Percentiles rank a stretch among this genome's conserved stretches.
Conservation (phyloP, 1,140 invertebrate species). For the Platyscapa corneri region DNA sequence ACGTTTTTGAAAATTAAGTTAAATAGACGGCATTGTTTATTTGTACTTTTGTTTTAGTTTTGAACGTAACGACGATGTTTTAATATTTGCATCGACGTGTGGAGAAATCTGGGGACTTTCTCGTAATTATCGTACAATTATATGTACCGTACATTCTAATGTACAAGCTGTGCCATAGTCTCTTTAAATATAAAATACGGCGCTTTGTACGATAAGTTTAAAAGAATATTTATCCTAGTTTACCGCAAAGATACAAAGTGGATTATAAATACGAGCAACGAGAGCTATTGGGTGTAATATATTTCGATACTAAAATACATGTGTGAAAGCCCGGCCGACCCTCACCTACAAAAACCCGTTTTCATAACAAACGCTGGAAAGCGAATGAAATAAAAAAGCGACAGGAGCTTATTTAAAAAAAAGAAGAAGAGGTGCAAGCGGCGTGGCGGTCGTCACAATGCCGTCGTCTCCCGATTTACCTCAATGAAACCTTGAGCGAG, state of each 20-base stretch:
- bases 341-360: slow-evolving; percentile 2
- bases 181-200: background rate
- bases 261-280: background rate
- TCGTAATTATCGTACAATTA: too few relatives aligned
- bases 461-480: slow-evolving; percentile 46
- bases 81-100: too few relatives aligned
- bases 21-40: too few relatives aligned
- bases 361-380: background rate
- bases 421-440: background rate
- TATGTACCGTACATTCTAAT: too few relatives aligned
- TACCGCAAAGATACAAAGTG: background rate
- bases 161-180: background rate
- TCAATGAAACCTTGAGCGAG: slow-evolving; percentile 30
- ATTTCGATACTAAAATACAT: too few relatives aligned
- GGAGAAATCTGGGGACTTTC: too few relatives aligned
- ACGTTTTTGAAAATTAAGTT: too few relatives aligned
- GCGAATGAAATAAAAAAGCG: background rate
- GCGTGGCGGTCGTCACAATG: slow-evolving; percentile 10
- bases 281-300: too few relatives aligned
- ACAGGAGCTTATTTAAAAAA: background rate
- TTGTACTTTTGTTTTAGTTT: too few relatives aligned
- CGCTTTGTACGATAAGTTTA: background rate
- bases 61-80: too few relatives aligned
- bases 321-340: background rate
- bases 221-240: background rate